These are phyloP conservation scores for Spilarctia lutea DNA, from an alignment of 2,888 invertebrate genomes.

Conservation along the genomic window DNA sequence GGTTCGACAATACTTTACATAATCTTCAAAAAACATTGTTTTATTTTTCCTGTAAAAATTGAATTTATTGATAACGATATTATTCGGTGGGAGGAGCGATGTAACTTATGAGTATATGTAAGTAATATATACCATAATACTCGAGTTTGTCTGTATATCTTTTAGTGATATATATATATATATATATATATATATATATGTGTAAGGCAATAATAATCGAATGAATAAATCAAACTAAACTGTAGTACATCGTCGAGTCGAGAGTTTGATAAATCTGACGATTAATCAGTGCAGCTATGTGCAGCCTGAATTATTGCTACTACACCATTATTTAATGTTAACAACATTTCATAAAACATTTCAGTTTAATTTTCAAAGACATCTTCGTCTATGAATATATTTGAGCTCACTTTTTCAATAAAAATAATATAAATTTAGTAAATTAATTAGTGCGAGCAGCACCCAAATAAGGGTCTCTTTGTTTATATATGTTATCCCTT, in stretches of 20 bases:
- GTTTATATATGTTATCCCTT: neutral
- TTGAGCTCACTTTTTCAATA: neutral
- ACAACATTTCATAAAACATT: neutral
- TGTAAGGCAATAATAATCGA: conserved; percentile 33
- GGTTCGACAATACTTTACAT: no score
- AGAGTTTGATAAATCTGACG: conserved; percentile 49
- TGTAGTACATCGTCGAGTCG: conserved; percentile 34
- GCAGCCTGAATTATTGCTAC: conserved; percentile 42
- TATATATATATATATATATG: conserved; percentile 24
- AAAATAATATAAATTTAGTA: neutral
- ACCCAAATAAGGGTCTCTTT: neutral
- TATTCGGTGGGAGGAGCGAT: no score
- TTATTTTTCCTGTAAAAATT: no score
- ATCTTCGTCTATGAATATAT: neutral
- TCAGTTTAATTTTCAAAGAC: neutral
- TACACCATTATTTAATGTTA: conserved; percentile 15
- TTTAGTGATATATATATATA: conserved; percentile 17
- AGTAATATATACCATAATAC: neutral
- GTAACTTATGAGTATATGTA: no score
- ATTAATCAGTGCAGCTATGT: conserved; percentile 49
- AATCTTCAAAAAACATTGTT: no score
- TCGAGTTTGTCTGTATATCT: neutral
- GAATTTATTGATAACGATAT: no score
- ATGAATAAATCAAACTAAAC: conserved; percentile 47
- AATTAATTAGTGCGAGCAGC: neutral